These are phyloP conservation scores for Brachionus koreanus DNA, from an alignment of 1,140 invertebrate genomes.

Conservation along the genomic window DNA sequence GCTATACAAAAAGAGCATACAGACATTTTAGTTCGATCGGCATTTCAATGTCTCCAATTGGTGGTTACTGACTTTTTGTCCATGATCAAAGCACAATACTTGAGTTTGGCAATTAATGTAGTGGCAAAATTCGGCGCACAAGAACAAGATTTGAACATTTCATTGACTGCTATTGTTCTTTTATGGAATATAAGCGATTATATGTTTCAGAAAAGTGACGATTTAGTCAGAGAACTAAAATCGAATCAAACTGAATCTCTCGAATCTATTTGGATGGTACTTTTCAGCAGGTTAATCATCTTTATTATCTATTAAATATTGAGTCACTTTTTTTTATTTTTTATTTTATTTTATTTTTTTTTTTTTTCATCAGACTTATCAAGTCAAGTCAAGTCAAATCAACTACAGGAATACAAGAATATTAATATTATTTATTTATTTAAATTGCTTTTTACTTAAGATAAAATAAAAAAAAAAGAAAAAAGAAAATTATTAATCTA, in stretches of 20 bases:
- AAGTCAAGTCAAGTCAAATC: slow-evolving; percentile 77
- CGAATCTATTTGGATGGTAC: slow-evolving; percentile 41
- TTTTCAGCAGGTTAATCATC: slow-evolving; percentile 22
- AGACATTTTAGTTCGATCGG: slow-evolving; percentile 82
- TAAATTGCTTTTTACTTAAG: too few relatives aligned
- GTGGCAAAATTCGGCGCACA: slow-evolving; percentile 92
- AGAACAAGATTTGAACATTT: slow-evolving; percentile 93
- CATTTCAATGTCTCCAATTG: slow-evolving; percentile 90
- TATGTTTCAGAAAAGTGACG: slow-evolving; percentile 44
- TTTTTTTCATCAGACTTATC: too few relatives aligned
- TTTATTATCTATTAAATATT: too few relatives aligned
- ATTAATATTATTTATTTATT: too few relatives aligned
- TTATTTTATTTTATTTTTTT: too few relatives aligned
- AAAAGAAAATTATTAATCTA: too few relatives aligned
- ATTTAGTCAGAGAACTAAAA: neutral
- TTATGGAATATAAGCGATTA: slow-evolving; percentile 67
- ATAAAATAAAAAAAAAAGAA: too few relatives aligned
- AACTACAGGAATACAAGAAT: too few relatives aligned
- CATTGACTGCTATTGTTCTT: slow-evolving; percentile 89
- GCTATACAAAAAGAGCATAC: slow-evolving; percentile 54
- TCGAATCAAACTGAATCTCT: neutral
- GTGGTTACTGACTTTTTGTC: slow-evolving; percentile 93
- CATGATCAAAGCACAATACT: slow-evolving; percentile 77
- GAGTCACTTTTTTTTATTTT: too few relatives aligned
- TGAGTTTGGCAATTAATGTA: slow-evolving; percentile 85